phyloP scores from a whole-genome alignment of 2,888 invertebrate genomes.

The Dermolepida albohirtum region DNA sequence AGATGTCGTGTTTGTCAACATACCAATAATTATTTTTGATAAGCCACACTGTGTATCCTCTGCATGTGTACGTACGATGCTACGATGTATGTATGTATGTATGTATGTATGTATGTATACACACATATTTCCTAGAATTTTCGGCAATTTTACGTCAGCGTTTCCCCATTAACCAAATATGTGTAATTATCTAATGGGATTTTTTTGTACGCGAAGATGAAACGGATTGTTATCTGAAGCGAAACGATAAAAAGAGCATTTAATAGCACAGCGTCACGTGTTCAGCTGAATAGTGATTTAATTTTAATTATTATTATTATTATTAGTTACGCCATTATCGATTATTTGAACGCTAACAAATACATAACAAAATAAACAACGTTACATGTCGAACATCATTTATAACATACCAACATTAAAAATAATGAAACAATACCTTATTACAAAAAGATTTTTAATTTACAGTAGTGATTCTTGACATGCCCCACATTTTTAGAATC shows the following conservation, averaged over 20 bases:
- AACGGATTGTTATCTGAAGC: conserved; percentile 29
- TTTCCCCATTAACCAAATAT: conserved; percentile 25
- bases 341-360: too few relatives aligned
- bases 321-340: too few relatives aligned
- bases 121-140: conserved; percentile 26
- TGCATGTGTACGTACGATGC: not conserved
- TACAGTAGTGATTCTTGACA: too few relatives aligned
- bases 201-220: conserved; percentile 36
- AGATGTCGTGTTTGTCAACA: conserved; percentile 8
- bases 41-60: conserved; percentile 11
- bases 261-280: not conserved
- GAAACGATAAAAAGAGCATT: conserved; percentile 23
- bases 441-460: too few relatives aligned
- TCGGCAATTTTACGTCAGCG: conserved; percentile 14
- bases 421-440: too few relatives aligned
- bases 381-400: too few relatives aligned
- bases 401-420: too few relatives aligned
- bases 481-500: too few relatives aligned
- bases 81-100: too few relatives aligned
- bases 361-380: too few relatives aligned
- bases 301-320: not conserved
- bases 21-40: conserved; percentile 27
- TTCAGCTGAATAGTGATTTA: not conserved
- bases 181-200: conserved; percentile 38
- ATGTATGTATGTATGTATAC: too few relatives aligned